These are phyloP conservation scores for Trachemys scripta DNA, from an alignment of 2,113 vertebrate species.

Conservation along the genomic window DNA sequence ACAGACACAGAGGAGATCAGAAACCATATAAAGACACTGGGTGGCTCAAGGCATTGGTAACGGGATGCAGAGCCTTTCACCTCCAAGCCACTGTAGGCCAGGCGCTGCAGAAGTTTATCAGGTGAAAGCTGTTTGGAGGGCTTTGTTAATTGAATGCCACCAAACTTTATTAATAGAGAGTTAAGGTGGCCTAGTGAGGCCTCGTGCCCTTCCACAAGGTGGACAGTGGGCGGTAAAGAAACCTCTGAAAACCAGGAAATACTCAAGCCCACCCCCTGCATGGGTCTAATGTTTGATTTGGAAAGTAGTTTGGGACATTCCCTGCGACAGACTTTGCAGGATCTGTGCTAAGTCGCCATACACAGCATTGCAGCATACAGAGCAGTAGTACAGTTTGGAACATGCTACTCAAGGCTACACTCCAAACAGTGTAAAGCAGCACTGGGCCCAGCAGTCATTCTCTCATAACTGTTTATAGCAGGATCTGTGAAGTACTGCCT, in stretches of 20 bases:
- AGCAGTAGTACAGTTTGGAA: background rate
- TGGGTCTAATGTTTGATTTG: background rate
- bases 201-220: too few relatives aligned
- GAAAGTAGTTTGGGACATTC: background rate
- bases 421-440: background rate
- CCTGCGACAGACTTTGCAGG: background rate
- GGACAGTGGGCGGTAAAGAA: background rate
- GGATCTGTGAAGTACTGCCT: background rate
- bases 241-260: background rate
- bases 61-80: background rate
- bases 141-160: too few relatives aligned
- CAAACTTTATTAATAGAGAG: background rate
- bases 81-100: background rate
- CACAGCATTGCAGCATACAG: background rate
- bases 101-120: background rate
- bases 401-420: background rate
- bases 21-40: accelerated
- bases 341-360: background rate
- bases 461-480: background rate
- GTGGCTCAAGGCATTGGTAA: background rate
- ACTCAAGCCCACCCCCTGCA: background rate
- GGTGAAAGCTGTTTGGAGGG: background rate
- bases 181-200: background rate
- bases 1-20: background rate
- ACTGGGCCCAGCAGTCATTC: too few relatives aligned